Evolutionary conservation across 2,113 vertebrate genomes (phyloP).

Genomic region (Raja brachyura): DNA sequence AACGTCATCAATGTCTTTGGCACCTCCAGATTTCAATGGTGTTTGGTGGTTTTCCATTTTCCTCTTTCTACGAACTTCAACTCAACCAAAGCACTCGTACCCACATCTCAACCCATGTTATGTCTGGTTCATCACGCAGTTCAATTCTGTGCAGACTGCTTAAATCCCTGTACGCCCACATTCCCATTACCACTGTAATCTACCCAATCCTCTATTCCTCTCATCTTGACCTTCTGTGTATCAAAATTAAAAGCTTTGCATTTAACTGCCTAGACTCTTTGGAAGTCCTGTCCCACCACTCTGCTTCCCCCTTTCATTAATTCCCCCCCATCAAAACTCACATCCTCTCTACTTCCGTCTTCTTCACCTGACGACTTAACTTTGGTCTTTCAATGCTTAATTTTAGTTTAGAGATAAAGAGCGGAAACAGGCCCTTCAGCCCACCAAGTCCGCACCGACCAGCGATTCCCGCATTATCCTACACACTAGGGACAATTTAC

Average conservation of each 20-base stretch:
- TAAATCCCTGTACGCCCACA: neutral
- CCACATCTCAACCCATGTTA: neutral
- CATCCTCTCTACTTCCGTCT: no score
- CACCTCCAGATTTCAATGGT: neutral
- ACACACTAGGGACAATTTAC: no score
- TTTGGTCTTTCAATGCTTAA: neutral
- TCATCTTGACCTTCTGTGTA: neutral
- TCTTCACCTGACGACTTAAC: no score
- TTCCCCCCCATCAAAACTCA: no score
- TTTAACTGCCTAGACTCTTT: neutral
- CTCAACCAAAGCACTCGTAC: neutral
- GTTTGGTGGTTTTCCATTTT: neutral
- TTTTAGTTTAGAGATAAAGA: neutral
- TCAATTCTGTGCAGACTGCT: neutral
- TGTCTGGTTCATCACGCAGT: neutral
- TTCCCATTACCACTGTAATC: neutral
- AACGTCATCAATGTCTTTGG: neutral
- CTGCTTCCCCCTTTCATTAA: no score
- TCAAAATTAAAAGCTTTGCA: neutral
- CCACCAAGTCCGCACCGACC: no score
- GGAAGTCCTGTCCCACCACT: neutral
- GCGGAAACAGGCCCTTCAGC: no score
- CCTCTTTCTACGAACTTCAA: neutral
- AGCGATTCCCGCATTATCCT: no score
- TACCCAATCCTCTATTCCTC: neutral